A percentile compares a stretch with the other conserved stretches of the same genome.
Conservation (phyloP, 2,113 vertebrate species). For the Tragelaphus strepsiceros region DNA sequence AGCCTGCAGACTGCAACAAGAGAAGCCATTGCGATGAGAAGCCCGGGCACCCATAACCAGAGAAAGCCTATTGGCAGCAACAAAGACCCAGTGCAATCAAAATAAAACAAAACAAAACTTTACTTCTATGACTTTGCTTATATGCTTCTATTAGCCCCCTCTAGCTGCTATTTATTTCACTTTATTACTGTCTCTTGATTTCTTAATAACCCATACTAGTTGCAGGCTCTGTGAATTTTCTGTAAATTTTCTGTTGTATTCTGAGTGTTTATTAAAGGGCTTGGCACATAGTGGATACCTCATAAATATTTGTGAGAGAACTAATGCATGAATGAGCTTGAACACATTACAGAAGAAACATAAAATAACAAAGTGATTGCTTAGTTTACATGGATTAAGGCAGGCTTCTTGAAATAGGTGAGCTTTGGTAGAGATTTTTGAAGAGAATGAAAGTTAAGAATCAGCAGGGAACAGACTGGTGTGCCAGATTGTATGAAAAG, state of each 20-base stretch:
- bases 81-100: not conserved
- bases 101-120: not conserved
- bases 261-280: not conserved
- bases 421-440: not conserved
- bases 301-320: not conserved
- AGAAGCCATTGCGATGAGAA: not conserved
- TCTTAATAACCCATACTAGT: not conserved
- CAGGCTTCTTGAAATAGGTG: not conserved
- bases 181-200: not conserved
- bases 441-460: not conserved
- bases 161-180: not conserved
- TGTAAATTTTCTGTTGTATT: not conserved
- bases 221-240: not conserved
- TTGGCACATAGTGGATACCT: not conserved
- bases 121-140: not conserved
- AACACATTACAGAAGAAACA: not conserved
- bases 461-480: not conserved
- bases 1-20: not conserved
- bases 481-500: not conserved
- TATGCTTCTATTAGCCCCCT: not conserved
- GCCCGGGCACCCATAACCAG: accelerated
- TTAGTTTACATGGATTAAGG: not conserved
- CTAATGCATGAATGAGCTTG: not conserved
- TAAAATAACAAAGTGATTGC: not conserved
- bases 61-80: not conserved